Evolutionary conservation across 2,113 vertebrate genomes (phyloP).

Genomic region (Zosterops japonicus): DNA sequence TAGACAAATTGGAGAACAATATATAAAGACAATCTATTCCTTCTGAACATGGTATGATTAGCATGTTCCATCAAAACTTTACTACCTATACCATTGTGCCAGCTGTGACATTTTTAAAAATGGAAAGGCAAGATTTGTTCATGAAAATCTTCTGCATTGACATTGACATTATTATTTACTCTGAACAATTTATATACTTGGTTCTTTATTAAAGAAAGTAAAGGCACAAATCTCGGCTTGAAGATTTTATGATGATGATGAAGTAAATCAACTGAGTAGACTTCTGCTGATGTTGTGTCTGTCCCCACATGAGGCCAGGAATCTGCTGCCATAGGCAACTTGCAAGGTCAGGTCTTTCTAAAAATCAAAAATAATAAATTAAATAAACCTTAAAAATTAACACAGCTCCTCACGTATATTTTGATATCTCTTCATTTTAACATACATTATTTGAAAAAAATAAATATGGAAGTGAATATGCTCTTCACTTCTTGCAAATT

Average conservation of each 20-base stretch:
- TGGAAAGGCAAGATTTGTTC: background rate
- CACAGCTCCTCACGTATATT: background rate
- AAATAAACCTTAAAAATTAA: background rate
- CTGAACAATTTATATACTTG: background rate
- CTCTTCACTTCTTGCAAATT: background rate
- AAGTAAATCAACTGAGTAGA: background rate
- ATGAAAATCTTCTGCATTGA: background rate
- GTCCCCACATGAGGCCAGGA: background rate
- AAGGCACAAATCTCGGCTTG: background rate
- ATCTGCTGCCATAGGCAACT: background rate
- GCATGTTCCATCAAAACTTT: background rate
- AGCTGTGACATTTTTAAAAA: background rate
- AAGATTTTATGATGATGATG: background rate
- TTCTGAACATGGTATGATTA: background rate
- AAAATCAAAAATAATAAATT: background rate
- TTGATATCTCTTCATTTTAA: background rate
- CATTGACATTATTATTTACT: constrained; percentile 30
- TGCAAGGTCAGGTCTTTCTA: background rate
- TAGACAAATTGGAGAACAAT: background rate
- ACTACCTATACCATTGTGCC: background rate
- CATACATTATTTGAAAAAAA: background rate
- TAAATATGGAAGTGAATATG: background rate
- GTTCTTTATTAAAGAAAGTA: background rate
- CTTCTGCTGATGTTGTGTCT: background rate
- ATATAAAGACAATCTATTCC: background rate